These are phyloP conservation scores for Panurus biarmicus DNA, from an alignment of 2,113 vertebrate species.

Conservation along the genomic window DNA sequence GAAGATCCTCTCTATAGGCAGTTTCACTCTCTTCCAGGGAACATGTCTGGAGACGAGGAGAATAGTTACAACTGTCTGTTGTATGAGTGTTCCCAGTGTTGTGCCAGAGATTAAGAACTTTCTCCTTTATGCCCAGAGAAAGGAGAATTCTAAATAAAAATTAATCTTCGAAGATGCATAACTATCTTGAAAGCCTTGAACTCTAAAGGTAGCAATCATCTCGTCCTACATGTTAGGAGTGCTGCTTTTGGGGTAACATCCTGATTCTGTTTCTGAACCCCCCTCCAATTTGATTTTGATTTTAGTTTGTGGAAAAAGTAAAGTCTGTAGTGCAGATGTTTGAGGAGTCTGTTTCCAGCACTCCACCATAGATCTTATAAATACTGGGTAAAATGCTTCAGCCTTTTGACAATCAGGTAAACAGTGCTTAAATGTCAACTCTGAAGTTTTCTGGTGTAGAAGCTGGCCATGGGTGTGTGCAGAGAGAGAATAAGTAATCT, in stretches of 20 bases:
- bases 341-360: background rate
- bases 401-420: background rate
- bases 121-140: background rate
- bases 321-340: background rate
- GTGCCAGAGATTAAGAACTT: background rate
- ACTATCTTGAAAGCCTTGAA: background rate
- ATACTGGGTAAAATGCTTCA: background rate
- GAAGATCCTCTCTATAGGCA: background rate
- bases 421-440: background rate
- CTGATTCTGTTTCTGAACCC: background rate
- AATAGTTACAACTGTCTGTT: background rate
- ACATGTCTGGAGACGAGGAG: background rate
- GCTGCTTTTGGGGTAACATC: background rate
- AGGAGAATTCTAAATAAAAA: background rate
- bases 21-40: background rate
- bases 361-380: background rate
- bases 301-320: background rate
- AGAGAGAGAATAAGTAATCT: background rate
- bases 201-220: background rate
- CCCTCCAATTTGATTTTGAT: background rate
- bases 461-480: background rate
- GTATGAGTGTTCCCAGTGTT: background rate
- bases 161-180: background rate
- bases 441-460: background rate
- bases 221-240: background rate